Evolutionary conservation across 2,888 invertebrate species (phyloP).

Genomic region (Unio pictorum): DNA sequence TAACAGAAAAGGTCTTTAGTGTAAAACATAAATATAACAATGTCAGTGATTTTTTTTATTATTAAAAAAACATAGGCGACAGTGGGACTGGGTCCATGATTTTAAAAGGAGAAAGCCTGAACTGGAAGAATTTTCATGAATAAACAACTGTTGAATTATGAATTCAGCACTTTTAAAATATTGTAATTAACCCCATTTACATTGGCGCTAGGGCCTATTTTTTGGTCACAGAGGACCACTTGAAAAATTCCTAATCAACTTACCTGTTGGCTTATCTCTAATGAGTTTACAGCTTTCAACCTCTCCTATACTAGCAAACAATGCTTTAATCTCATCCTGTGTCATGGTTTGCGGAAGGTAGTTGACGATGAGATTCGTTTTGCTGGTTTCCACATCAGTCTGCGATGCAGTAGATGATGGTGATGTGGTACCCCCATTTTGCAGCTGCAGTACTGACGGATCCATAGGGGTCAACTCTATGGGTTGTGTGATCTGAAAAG

Average conservation of each 20-base stretch:
- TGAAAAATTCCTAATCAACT: slow-evolving; percentile 45
- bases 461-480: slow-evolving; percentile 60
- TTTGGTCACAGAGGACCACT: background rate
- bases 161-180: background rate
- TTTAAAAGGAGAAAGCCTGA: background rate
- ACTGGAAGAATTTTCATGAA: background rate
- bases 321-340: slow-evolving; percentile 97
- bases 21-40: too few relatives aligned
- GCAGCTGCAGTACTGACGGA: slow-evolving; percentile 47
- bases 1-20: too few relatives aligned
- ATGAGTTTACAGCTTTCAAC: slow-evolving; percentile 99
- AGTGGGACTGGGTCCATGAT: too few relatives aligned
- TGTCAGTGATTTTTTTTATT: too few relatives aligned
- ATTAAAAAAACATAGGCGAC: too few relatives aligned
- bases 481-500: slow-evolving; percentile 59
- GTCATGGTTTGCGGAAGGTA: slow-evolving; percentile 99
- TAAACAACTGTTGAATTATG: background rate
- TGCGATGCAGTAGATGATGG: slow-evolving; percentile 56
- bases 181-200: background rate
- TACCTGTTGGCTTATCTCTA: slow-evolving; percentile 96
- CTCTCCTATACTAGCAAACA: slow-evolving; percentile 98
- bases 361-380: slow-evolving; percentile 98
- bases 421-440: slow-evolving; percentile 60
- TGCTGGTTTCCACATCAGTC: slow-evolving; percentile 61
- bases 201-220: background rate